These are phyloP conservation scores for Wiebesia pumilae DNA, from an alignment of 1,140 invertebrate species.

Conservation along the genomic window DNA sequence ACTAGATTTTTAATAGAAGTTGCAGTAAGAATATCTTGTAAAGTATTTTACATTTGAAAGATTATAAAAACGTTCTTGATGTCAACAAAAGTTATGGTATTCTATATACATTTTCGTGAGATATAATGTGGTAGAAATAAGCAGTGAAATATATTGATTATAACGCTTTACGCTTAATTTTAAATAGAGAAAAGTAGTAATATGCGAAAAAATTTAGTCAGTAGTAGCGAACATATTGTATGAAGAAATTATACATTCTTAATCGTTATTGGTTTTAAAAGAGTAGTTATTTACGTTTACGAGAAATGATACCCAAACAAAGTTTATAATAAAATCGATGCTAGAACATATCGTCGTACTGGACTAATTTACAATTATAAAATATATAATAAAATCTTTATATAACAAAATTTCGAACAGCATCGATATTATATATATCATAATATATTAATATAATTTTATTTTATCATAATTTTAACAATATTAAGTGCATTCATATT, in stretches of 20 bases:
- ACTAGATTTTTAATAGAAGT: too few species aligned
- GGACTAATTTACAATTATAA: background rate
- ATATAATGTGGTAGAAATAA: conserved; percentile 25
- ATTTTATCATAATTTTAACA: background rate
- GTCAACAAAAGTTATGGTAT: conserved; percentile 11
- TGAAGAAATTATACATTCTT: background rate
- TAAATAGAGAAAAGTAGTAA: background rate
- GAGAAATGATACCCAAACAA: background rate
- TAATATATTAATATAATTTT: too few species aligned
- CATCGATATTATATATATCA: conserved; percentile 25
- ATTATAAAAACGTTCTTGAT: background rate
- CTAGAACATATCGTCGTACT: background rate
- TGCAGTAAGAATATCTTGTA: background rate
- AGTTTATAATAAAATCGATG: background rate
- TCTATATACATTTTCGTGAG: conserved; percentile 13
- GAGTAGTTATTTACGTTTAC: background rate
- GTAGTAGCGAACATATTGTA: background rate
- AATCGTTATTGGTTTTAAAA: background rate
- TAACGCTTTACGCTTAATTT: background rate
- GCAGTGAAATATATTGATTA: background rate
- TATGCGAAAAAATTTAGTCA: background rate
- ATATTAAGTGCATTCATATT: conserved; percentile 14
- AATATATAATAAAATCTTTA: background rate
- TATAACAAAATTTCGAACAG: background rate
- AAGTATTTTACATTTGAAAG: background rate